Conservation (phyloP, 2,113 vertebrate species). For the Ciconia maguari region DNA sequence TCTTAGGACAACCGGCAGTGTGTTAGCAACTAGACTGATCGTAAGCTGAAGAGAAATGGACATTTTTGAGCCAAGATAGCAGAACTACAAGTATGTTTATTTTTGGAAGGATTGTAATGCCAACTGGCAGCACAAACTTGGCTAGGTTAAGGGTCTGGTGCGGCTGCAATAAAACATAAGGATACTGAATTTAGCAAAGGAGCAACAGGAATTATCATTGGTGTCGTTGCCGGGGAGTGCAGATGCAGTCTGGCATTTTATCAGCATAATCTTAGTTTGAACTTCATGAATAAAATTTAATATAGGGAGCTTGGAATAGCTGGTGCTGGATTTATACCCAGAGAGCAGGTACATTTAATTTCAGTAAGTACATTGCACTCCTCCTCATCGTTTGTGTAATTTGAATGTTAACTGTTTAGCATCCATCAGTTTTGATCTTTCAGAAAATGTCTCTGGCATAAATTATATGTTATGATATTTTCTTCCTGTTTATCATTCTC, state of each 20-base stretch:
- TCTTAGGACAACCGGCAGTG: background rate
- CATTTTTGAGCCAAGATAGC: slow-evolving; percentile 1
- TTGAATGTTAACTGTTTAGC: slow-evolving; percentile 25
- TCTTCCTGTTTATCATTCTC: background rate
- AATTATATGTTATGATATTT: background rate
- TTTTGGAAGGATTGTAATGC: slow-evolving; percentile 31
- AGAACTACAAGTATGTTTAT: slow-evolving; percentile 41
- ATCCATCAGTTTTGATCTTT: background rate
- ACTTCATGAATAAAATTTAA: slow-evolving; percentile 47
- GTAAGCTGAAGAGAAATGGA: slow-evolving; percentile 3
- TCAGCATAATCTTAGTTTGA: slow-evolving; percentile 53
- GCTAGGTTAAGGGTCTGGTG: slow-evolving; percentile 27
- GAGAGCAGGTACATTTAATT: slow-evolving; percentile 55
- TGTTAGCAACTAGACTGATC: background rate
- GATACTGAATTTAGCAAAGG: slow-evolving; percentile 40
- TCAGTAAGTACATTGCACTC: slow-evolving; percentile 33
- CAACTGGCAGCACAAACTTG: slow-evolving; percentile 42
- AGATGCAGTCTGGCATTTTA: slow-evolving; percentile 57
- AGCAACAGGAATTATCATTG: slow-evolving; percentile 31
- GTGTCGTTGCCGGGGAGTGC: slow-evolving; percentile 29
- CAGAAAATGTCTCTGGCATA: background rate
- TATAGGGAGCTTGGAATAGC: slow-evolving; percentile 11
- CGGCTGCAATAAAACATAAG: slow-evolving; percentile 28
- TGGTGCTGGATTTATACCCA: slow-evolving; percentile 27
- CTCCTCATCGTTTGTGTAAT: background rate